A percentile compares a stretch with the other conserved stretches of the same genome.
Evolutionary conservation across 2,888 invertebrate genomes (phyloP).

Genomic region (Lasioglossum calceatum): DNA sequence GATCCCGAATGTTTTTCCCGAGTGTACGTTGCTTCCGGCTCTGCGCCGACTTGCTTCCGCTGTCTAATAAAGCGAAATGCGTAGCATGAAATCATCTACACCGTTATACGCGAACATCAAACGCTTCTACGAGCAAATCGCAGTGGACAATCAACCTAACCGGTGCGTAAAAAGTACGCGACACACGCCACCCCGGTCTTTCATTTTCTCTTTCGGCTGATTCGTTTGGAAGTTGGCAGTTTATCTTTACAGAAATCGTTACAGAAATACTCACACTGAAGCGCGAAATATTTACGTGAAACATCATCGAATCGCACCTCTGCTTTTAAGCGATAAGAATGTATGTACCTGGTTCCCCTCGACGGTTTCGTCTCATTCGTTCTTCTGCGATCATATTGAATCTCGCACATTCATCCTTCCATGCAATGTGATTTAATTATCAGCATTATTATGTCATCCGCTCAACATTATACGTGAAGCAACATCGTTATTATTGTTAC

Average conservation of each 20-base stretch:
- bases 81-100: conserved; percentile 12
- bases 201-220: not conserved
- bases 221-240: not conserved
- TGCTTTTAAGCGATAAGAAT: not conserved
- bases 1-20: not conserved
- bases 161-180: not conserved
- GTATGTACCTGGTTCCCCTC: not conserved
- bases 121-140: conserved; percentile 1
- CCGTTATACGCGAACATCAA: conserved; percentile 16
- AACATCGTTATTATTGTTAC: not conserved
- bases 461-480: not conserved
- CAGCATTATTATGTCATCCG: not conserved
- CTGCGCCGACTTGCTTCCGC: not conserved
- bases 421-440: not conserved
- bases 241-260: not conserved
- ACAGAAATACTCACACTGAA: not conserved
- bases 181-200: not conserved
- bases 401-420: not conserved
- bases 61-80: conserved; percentile 15
- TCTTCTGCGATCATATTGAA: not conserved
- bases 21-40: not conserved
- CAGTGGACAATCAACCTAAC: not conserved
- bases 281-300: not conserved
- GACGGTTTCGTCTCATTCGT: not conserved
- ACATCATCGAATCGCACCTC: not conserved